These are phyloP conservation scores for Ecdyonurus torrentis DNA, from an alignment of 2,888 invertebrate genomes.

Conservation along the genomic window DNA sequence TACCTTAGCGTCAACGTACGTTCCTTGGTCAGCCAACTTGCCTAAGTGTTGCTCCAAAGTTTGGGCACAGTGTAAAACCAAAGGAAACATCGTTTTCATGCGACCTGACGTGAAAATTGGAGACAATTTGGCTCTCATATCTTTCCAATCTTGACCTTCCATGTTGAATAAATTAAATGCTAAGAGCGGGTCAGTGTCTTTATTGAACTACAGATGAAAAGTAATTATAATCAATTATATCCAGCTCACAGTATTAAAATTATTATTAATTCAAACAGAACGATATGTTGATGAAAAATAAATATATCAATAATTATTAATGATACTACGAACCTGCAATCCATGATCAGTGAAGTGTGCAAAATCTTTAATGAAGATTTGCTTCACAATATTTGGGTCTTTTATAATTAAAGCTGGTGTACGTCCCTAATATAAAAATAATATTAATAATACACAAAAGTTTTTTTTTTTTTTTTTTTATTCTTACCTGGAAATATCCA, in stretches of 20 bases:
- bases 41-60: slow-evolving; percentile 23
- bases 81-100: slow-evolving; percentile 43
- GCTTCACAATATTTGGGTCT: neutral
- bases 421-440: neutral
- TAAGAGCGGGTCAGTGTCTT: neutral
- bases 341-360: neutral
- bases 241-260: too few relatives aligned
- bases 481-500: neutral
- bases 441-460: neutral
- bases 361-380: neutral
- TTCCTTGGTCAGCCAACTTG: neutral
- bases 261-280: too few relatives aligned
- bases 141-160: slow-evolving; percentile 42
- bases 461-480: neutral
- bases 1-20: neutral
- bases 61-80: slow-evolving; percentile 32
- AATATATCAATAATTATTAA: too few relatives aligned
- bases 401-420: neutral
- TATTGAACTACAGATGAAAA: slow-evolving; percentile 17
- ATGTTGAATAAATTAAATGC: slow-evolving; percentile 38
- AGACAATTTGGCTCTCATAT: slow-evolving; percentile 40
- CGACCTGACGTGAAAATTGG: slow-evolving; percentile 50
- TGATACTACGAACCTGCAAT: neutral
- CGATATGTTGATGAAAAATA: too few relatives aligned
- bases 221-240: neutral